Base-by-base conservation (phyloP, 1,140 invertebrate genomes). In the Chionoecetes opilio region DNA sequence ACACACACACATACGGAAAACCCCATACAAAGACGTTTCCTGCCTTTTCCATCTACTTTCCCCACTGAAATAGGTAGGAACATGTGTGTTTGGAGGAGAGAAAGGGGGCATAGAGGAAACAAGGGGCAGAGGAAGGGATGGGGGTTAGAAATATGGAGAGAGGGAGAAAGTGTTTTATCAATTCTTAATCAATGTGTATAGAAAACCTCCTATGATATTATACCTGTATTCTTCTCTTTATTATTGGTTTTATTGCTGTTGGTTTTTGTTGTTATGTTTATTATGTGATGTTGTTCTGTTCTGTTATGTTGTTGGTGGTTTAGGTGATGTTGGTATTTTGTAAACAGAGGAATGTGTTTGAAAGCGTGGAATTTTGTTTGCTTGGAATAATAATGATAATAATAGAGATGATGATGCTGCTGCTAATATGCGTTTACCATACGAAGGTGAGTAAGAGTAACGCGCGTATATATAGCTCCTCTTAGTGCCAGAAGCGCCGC, bases 1-100 rank as follows among this genome's bases (percentile, higher is more conserved):
- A n/a, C 86, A 88, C 86, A 35, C 86, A 88, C 86, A 88, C 85
- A 37, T 32, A 31, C n/a, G 32, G 21, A 8, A 88, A 21, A 88
- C 32, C 11, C 86, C 34, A n/a, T 37, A 41, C 29, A 88, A 35
- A 29, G 86, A 0, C 31, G 31, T n/a, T 75, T 75, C 63, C 63
- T 75, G 11, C 63, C 63, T 75, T 8, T 26, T 26, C 21, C 53
- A 6, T 75, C 53, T 75, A 3, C 63, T n/a, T n/a, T n/a, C 63
- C 63, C n/a, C n/a, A 17, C 11, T 11, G 46, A 26, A 31, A 31
- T 8, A 41, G 37, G n/a, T 29, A 11, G 21, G 34, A 31, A 21
- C 32, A 31, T 37, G 29, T 35, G 86, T 35, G 88, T 17, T 31
- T 34, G 86, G 35, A 32, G 26, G 35, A 21, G 37, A 46, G 21